These are phyloP conservation scores for Sinopyrophorus schimmeli DNA, from an alignment of 2,888 invertebrate species.

Conservation along the genomic window DNA sequence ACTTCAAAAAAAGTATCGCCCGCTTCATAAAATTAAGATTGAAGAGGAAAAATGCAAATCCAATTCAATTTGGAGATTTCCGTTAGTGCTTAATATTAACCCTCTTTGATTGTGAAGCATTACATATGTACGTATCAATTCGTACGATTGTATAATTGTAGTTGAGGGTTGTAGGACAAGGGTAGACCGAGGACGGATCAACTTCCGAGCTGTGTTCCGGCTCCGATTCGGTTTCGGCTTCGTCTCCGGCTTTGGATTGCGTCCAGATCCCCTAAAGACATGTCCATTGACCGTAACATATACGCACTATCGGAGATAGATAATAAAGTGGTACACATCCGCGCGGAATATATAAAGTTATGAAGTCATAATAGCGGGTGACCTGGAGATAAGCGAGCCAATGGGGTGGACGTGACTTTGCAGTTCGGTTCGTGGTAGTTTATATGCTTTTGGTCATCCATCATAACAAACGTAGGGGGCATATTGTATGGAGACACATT, in stretches of 20 bases:
- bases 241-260: constrained; percentile 25
- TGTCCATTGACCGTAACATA: constrained; percentile 31
- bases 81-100: too few relatives aligned
- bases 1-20: too few relatives aligned
- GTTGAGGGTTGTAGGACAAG: constrained; percentile 18
- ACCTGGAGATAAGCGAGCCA: constrained; percentile 43
- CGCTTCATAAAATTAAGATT: too few relatives aligned
- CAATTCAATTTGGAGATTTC: too few relatives aligned
- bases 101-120: constrained; percentile 24
- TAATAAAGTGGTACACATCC: constrained; percentile 31
- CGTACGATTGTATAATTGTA: constrained; percentile 31
- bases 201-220: constrained; percentile 28
- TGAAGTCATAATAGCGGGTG: constrained; percentile 37
- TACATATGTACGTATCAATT: constrained; percentile 32
- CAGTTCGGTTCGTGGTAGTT: constrained; percentile 37
- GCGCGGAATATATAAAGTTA: constrained; percentile 31
- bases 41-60: too few relatives aligned
- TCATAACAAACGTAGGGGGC: constrained; percentile 29
- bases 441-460: constrained; percentile 28
- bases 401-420: constrained; percentile 52
- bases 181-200: constrained; percentile 16
- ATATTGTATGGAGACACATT: constrained; percentile 31
- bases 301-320: constrained; percentile 32
- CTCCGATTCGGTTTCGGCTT: constrained; percentile 24
- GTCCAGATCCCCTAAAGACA: constrained; percentile 23